phyloP scores from a whole-genome alignment of 2,113 vertebrate genomes.

The Hipposideros armiger region DNA sequence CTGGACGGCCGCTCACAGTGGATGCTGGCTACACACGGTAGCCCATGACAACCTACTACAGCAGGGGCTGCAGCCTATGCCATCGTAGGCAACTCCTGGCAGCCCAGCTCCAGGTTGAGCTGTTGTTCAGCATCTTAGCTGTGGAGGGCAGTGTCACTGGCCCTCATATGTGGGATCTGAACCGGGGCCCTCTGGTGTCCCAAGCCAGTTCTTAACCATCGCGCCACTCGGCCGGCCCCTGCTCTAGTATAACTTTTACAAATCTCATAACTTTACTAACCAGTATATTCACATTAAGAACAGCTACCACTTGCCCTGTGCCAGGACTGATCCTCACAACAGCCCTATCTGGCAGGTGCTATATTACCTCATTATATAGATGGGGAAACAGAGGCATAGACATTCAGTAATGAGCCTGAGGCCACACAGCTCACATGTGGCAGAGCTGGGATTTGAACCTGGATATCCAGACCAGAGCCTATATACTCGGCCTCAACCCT shows the following conservation, averaged over 20 bases:
- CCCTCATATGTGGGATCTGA: too few species aligned
- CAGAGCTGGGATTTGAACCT: slow-evolving; percentile 26
- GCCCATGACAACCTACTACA: too few species aligned
- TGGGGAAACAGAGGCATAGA: not conserved
- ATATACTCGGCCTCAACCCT: not conserved
- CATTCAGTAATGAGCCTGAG: not conserved
- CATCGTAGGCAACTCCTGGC: too few species aligned
- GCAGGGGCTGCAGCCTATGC: too few species aligned
- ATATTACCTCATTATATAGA: not conserved
- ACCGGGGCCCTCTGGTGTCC: too few species aligned
- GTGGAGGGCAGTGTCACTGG: too few species aligned
- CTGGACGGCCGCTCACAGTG: too few species aligned
- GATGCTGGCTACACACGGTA: too few species aligned
- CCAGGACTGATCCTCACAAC: not conserved
- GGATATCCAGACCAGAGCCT: not conserved
- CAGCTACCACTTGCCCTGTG: not conserved
- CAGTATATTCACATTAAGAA: not conserved
- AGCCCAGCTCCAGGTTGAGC: too few species aligned
- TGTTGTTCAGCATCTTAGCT: too few species aligned
- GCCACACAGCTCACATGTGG: not conserved
- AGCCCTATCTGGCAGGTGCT: not conserved
- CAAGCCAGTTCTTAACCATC: too few species aligned
- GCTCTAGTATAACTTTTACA: slow-evolving; percentile 1
- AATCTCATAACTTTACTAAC: not conserved
- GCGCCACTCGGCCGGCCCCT: not conserved